These are phyloP conservation scores for Drosophila ustulata DNA, from an alignment of 2,888 invertebrate species.

Conservation along the genomic window DNA sequence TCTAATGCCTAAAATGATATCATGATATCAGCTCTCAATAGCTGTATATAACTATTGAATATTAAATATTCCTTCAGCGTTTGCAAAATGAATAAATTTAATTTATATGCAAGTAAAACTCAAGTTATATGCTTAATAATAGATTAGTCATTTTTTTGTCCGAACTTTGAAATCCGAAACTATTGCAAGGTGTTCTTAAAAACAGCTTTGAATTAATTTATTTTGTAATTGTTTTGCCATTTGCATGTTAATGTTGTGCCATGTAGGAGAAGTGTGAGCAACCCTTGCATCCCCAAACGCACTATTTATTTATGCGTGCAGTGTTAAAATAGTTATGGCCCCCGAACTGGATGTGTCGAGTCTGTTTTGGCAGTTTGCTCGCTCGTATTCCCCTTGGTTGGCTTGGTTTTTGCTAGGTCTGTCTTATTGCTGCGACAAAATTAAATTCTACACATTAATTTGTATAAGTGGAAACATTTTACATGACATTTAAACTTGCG, in stretches of 20 bases:
- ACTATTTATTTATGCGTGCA: constrained; percentile 32
- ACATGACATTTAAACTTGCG: constrained; percentile 80
- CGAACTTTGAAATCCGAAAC: too few relatives aligned
- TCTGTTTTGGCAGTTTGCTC: constrained; percentile 7
- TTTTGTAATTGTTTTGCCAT: neutral
- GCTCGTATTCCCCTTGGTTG: neutral
- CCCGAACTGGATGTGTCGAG: constrained; percentile 8
- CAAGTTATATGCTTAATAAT: too few relatives aligned
- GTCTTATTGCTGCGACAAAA: constrained; percentile 64
- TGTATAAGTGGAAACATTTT: constrained; percentile 81
- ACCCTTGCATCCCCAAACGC: neutral
- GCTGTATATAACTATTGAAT: too few relatives aligned
- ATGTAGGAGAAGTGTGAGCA: neutral
- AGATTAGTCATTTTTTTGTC: too few relatives aligned
- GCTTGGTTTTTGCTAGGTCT: constrained; percentile 30
- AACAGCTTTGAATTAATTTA: neutral
- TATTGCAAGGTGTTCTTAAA: too few relatives aligned
- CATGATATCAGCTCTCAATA: too few relatives aligned
- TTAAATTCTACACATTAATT: constrained; percentile 79
- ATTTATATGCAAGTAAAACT: neutral
- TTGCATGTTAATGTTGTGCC: constrained; percentile 14
- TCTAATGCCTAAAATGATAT: too few relatives aligned
- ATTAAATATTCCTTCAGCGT: neutral
- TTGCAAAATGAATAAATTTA: neutral
- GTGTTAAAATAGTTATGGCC: constrained; percentile 41